Base-by-base conservation (phyloP, 1,140 invertebrate species). In the Leptopilina clavipes region DNA sequence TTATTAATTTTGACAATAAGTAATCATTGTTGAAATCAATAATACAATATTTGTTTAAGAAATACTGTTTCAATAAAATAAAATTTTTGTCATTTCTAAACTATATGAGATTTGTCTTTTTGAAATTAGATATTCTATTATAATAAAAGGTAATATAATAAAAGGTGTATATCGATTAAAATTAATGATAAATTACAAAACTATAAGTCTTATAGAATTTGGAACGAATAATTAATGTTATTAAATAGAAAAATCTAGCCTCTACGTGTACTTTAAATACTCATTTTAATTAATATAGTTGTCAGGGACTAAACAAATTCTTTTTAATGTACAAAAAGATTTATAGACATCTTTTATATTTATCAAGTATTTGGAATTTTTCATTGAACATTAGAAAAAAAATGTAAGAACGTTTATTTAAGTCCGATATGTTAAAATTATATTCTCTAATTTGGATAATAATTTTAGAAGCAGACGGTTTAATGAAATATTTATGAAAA, bases 171-270 rank as follows among this genome's bases (percentile, higher is more conserved):
- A 52, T n/a, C 1, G n/a, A 52, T 17, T 52, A 52, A 17, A 52
- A 17, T 17, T 52, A 52, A n/a, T n/a, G 48, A n/a, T 52, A 52
- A 52, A 52, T 6, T 52, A 52, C 14, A n/a, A 52, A 52, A 17
- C 48, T 52, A n/a, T 52, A n/a, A 52, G 48, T 52, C 48, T 52
- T 52, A 52, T 52, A 52, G 1, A 52, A 52, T 52, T 52, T 52
- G 48, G 48, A 52, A 40, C 37, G 37, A 40, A 52, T 52, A 52
- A 17, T 52, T 52, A 7, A n/a, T 17, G n/a, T 7, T 17, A 3
- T 52, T n/a, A 14, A 14, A 10, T 12, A 52, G 6, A 52, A n/a
- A 17, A 17, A 17, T 52, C 14, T 52, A 52, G 48, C 48, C 48
- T 52, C 48, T 52, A 52, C n/a, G 0, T n/a, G 6, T 52, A 40